These are phyloP conservation scores for Eurystomus glaucurus DNA, from an alignment of 2,797 vertebrate genomes.

Conservation along the genomic window DNA sequence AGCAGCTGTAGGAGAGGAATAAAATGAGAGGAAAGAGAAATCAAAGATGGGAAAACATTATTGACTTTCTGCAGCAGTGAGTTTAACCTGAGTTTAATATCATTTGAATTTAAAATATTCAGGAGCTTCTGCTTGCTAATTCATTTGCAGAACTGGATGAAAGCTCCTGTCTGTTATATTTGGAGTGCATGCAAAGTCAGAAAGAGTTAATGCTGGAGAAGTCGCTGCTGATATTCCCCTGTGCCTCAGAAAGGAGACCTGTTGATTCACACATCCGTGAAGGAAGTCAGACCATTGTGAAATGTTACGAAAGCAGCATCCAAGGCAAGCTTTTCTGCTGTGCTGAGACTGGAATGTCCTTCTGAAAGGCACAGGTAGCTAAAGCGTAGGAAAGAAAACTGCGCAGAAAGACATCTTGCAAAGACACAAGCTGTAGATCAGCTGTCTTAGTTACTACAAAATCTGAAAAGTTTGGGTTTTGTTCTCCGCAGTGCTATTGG, in stretches of 20 bases:
- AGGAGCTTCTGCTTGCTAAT: not conserved
- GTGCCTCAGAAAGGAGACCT: not conserved
- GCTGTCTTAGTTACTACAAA: not conserved
- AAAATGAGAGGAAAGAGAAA: slow-evolving; percentile 29
- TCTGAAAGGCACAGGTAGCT: fast-evolving
- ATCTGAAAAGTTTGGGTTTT: not conserved
- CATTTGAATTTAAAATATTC: slow-evolving; percentile 31
- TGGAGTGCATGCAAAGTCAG: not conserved
- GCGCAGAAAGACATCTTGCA: not conserved
- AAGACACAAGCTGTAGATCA: not conserved
- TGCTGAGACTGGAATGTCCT: not conserved
- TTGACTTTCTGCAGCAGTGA: slow-evolving; percentile 3
- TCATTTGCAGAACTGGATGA: not conserved
- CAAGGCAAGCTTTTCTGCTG: not conserved
- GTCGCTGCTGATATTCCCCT: not conserved
- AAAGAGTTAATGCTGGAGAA: not conserved
- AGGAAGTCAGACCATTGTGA: not conserved
- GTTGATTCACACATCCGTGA: fast-evolving
- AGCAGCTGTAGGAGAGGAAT: slow-evolving; percentile 2
- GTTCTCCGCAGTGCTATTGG: fast-evolving
- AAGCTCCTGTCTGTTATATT: not conserved
- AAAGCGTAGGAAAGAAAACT: not conserved
- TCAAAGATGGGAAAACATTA: not conserved
- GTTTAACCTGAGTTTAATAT: slow-evolving; percentile 49
- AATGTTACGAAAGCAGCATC: not conserved